Conservation (phyloP, 2,888 invertebrate species). For the Epistrophella euchroma region DNA sequence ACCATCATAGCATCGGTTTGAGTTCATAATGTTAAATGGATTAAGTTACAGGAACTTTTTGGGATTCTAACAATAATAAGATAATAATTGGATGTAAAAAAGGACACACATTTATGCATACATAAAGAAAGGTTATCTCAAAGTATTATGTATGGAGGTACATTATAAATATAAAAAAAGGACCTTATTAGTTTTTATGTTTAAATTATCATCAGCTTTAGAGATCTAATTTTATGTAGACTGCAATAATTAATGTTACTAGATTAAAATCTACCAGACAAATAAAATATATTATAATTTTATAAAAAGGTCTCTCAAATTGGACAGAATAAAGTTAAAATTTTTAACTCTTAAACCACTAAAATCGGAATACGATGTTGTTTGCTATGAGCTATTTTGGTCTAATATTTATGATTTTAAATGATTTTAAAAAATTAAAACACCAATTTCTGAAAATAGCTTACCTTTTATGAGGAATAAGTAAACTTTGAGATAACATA, state of each 20-base stretch:
- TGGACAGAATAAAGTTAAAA: too few relatives aligned
- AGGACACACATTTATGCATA: slow-evolving; percentile 1
- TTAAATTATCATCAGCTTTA: neutral
- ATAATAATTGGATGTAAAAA: neutral
- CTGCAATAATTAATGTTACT: neutral
- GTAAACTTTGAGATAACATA: too few relatives aligned
- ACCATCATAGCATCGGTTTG: neutral
- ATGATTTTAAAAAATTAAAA: too few relatives aligned
- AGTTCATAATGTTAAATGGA: neutral
- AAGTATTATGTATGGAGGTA: neutral
- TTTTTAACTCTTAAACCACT: too few relatives aligned
- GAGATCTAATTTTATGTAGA: neutral
- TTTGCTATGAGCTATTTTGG: too few relatives aligned
- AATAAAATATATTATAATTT: too few relatives aligned
- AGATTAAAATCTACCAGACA: neutral
- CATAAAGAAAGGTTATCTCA: slow-evolving; percentile 4
- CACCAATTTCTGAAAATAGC: too few relatives aligned
- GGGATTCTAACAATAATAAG: neutral
- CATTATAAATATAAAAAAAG: neutral
- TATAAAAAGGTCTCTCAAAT: too few relatives aligned
- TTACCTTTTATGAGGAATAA: too few relatives aligned
- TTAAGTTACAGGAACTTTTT: neutral
- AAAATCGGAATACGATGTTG: too few relatives aligned
- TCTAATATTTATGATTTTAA: too few relatives aligned
- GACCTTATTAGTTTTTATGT: neutral